These are phyloP conservation scores for Gobionotothen gibberifrons DNA, from an alignment of 2,797 vertebrate species.

Conservation along the genomic window DNA sequence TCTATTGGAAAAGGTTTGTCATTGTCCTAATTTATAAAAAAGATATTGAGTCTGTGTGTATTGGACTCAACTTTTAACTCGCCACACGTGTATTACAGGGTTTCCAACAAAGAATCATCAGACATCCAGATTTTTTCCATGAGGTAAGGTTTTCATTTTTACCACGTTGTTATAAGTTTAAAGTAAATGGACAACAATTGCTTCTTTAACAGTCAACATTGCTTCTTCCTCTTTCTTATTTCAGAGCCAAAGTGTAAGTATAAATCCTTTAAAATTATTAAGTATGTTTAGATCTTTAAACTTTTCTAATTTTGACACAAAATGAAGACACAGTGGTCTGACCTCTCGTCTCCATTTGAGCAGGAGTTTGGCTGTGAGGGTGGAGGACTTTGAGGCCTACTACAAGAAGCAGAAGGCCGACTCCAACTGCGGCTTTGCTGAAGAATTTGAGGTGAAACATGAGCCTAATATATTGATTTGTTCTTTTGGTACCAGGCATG, in stretches of 20 bases:
- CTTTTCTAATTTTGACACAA: neutral
- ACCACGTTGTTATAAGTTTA: neutral
- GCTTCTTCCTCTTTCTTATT: constrained; percentile 46
- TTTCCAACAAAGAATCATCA: constrained; percentile 56
- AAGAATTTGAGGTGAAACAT: constrained; percentile 91
- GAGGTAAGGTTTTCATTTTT: constrained; percentile 66
- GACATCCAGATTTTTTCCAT: constrained; percentile 80
- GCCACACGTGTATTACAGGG: constrained; percentile 47
- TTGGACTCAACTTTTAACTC: neutral
- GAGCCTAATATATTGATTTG: neutral
- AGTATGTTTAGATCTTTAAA: neutral
- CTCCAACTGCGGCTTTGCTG: constrained; percentile 95
- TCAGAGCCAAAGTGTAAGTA: constrained; percentile 83
- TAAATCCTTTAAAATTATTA: neutral
- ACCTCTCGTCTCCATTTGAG: constrained; percentile 44
- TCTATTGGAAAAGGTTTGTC: constrained; percentile 80
- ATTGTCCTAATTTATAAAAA: neutral
- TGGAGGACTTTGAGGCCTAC: constrained; percentile 91
- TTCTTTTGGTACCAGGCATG: neutral
- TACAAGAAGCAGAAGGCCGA: constrained; percentile 93
- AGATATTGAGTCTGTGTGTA: neutral
- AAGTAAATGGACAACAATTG: neutral
- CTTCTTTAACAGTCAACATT: constrained; percentile 14
- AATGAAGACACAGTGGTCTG: neutral
- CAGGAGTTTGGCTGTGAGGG: constrained; percentile 88